Percentiles rank a stretch among this genome's conserved stretches.
Evolutionary conservation across 2,888 invertebrate genomes (phyloP).

Genomic region (Galerucella pusilla): DNA sequence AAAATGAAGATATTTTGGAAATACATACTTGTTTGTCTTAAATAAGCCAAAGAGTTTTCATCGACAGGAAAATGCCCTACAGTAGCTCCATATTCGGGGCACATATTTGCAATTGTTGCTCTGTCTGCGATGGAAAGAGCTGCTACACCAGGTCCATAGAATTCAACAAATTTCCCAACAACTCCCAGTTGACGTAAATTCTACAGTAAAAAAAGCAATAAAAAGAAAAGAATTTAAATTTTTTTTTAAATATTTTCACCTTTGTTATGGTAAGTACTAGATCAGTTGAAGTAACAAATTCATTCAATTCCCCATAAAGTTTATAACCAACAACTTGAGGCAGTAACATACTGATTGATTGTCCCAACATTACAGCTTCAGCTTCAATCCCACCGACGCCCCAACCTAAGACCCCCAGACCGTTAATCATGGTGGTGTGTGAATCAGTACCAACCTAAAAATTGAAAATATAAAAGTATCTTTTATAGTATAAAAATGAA

Average conservation of each 20-base stretch:
- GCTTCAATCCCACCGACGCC: constrained; percentile 97
- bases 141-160: constrained; percentile 93
- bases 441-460: constrained; percentile 92
- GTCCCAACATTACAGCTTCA: constrained; percentile 98
- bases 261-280: constrained; percentile 97
- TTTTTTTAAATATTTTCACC: constrained; percentile 65
- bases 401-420: constrained; percentile 96
- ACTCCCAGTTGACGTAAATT: constrained; percentile 92
- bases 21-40: constrained; percentile 81
- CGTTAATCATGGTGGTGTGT: constrained; percentile 99
- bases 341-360: constrained; percentile 95
- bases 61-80: constrained; percentile 96
- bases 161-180: constrained; percentile 98
- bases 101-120: constrained; percentile 99
- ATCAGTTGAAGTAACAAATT: constrained; percentile 94
- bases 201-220: constrained; percentile 50
- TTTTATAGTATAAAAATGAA: background rate
- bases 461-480: background rate
- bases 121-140: constrained; percentile 95
- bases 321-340: constrained; percentile 97
- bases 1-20: background rate
- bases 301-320: constrained; percentile 82
- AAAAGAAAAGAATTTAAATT: constrained; percentile 30
- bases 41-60: constrained; percentile 80
- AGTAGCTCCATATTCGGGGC: constrained; percentile 97